These are phyloP conservation scores for Lithobates pipiens DNA, from an alignment of 2,797 vertebrate genomes.

Conservation along the genomic window DNA sequence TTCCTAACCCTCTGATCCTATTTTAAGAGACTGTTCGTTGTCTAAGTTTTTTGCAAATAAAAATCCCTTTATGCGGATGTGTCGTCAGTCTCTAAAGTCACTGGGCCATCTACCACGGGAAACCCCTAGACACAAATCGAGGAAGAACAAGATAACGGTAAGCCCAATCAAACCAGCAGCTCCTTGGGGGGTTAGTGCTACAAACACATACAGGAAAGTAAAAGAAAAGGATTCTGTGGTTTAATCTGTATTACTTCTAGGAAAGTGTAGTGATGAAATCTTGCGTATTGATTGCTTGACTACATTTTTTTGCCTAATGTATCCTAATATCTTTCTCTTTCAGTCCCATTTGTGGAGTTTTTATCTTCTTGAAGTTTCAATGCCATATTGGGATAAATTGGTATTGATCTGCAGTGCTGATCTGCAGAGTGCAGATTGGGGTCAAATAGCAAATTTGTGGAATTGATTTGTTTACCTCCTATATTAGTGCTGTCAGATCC, in stretches of 20 bases:
- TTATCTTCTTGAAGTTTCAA: slow-evolving; percentile 25
- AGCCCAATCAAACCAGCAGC: too few relatives aligned
- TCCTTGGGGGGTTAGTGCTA: too few relatives aligned
- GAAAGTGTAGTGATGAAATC: not conserved
- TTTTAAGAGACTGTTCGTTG: too few relatives aligned
- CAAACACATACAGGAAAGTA: too few relatives aligned
- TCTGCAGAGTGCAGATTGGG: slow-evolving; percentile 34
- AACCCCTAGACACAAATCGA: too few relatives aligned
- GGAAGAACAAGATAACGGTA: too few relatives aligned
- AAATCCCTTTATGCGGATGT: too few relatives aligned
- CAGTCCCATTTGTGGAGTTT: slow-evolving; percentile 20
- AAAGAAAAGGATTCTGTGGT: too few relatives aligned
- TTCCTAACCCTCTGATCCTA: too few relatives aligned
- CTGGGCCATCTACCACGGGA: too few relatives aligned
- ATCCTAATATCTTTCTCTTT: slow-evolving; percentile 6
- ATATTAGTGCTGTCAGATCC: slow-evolving; percentile 28
- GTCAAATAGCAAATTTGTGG: slow-evolving; percentile 43
- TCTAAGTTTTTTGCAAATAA: too few relatives aligned
- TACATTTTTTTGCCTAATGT: not conserved
- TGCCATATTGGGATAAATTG: slow-evolving; percentile 10
- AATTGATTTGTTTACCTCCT: slow-evolving; percentile 33
- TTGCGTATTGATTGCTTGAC: slow-evolving; percentile 5
- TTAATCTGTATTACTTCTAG: not conserved
- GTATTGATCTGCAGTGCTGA: slow-evolving; percentile 19
- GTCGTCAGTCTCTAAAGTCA: too few relatives aligned